phyloP scores from a whole-genome alignment of 2,797 vertebrate genomes.

The Sphaeramia orbicularis region DNA sequence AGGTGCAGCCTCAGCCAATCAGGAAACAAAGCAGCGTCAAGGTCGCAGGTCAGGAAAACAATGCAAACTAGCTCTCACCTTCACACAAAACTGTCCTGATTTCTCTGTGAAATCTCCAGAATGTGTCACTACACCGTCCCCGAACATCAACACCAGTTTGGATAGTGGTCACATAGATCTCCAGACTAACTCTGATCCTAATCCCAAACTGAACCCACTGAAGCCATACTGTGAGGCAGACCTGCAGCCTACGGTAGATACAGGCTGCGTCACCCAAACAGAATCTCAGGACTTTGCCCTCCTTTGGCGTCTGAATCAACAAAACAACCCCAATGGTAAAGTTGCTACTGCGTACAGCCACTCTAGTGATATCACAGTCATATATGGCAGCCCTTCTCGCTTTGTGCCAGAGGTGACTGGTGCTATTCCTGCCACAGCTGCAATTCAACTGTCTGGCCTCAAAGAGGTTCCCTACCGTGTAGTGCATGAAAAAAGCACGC shows the following conservation, averaged over 20 bases:
- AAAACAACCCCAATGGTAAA: constrained; percentile 1
- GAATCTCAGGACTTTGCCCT: constrained; percentile 93
- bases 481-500: constrained; percentile 92
- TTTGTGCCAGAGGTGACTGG: constrained; percentile 85
- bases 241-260: constrained; percentile 15
- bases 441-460: constrained; percentile 60
- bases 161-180: constrained; percentile 7
- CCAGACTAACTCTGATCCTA: constrained; percentile 3
- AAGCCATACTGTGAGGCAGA: constrained; percentile 8
- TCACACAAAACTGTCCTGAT: constrained; percentile 80
- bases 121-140: constrained; percentile 24
- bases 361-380: constrained; percentile 73
- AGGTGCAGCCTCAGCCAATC: constrained; percentile 43
- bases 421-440: constrained; percentile 41
- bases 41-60: constrained; percentile 82
- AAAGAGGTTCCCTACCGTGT: constrained; percentile 90
- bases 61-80: constrained; percentile 90
- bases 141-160: constrained; percentile 20
- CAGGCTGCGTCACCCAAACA: constrained; percentile 83
- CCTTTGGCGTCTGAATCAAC: constrained; percentile 91
- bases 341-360: background rate
- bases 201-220: constrained; percentile 1
- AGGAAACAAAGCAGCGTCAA: constrained; percentile 82
- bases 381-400: constrained; percentile 82
- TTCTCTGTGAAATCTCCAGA: constrained; percentile 29